Conservation (phyloP, 2,888 invertebrate species). For the Zootermopsis nevadensis region DNA sequence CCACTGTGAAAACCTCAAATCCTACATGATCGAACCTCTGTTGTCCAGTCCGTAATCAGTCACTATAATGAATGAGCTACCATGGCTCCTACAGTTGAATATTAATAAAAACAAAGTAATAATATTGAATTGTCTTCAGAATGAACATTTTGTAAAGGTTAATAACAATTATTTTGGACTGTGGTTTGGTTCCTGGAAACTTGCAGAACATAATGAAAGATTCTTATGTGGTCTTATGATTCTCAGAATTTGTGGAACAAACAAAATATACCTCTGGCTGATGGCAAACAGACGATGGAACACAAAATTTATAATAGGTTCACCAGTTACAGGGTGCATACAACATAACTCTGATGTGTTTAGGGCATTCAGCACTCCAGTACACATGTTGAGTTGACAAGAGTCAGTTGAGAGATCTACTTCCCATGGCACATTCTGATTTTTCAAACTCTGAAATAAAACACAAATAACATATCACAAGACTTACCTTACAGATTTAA, state of each 20-base stretch:
- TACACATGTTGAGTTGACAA: constrained; percentile 56
- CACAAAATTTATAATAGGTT: constrained; percentile 57
- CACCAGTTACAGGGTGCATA: constrained; percentile 53
- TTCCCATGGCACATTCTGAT: neutral
- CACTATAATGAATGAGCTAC: too few relatives aligned
- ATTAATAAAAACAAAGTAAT: too few relatives aligned
- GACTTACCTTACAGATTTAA: too few relatives aligned
- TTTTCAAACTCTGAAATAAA: neutral
- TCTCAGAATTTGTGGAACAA: neutral
- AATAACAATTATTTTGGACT: too few relatives aligned
- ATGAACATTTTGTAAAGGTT: too few relatives aligned
- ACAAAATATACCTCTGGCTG: constrained; percentile 58
- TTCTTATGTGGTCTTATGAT: too few relatives aligned
- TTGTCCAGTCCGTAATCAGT: too few relatives aligned
- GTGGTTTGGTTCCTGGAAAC: too few relatives aligned
- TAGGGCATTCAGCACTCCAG: constrained; percentile 57
- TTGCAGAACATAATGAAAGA: neutral
- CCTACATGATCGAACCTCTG: too few relatives aligned
- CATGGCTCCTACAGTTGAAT: too few relatives aligned
- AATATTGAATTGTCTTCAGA: too few relatives aligned
- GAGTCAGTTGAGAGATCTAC: constrained; percentile 51
- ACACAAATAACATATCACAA: neutral
- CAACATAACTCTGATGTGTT: constrained; percentile 54
- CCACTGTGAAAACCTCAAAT: too few relatives aligned
- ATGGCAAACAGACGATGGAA: constrained; percentile 58